A percentile compares a stretch with the other conserved stretches of the same genome.
Conservation (phyloP, 2,113 vertebrate genomes). For the Ochotona princeps region DNA sequence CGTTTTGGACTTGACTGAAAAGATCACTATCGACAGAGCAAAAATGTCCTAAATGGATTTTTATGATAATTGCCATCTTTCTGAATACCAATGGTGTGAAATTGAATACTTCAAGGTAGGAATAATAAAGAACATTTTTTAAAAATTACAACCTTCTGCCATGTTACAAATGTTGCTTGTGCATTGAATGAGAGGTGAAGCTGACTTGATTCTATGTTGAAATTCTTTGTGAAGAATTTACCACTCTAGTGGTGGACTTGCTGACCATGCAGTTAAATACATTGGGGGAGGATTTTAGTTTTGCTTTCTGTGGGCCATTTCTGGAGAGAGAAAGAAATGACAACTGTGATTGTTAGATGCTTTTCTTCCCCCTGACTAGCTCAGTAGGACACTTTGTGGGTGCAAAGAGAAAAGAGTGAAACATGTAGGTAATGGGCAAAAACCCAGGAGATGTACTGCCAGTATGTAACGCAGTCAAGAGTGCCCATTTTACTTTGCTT, state of each 20-base stretch:
- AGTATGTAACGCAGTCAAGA: not conserved
- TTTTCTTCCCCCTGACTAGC: not conserved
- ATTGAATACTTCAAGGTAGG: slow-evolving; percentile 26
- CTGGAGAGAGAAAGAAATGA: not conserved
- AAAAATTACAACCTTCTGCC: not conserved
- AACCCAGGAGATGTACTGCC: not conserved
- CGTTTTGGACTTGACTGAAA: slow-evolving; percentile 77
- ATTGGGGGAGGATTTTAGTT: not conserved
- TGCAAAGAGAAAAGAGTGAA: not conserved
- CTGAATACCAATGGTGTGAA: not conserved
- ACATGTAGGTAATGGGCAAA: not conserved
- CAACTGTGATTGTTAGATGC: not conserved
- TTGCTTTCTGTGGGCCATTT: not conserved
- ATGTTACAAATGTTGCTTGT: not conserved
- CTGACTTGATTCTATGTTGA: not conserved
- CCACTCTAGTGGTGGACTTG: not conserved
- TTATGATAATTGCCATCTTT: slow-evolving; percentile 64
- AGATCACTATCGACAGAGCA: slow-evolving; percentile 76
- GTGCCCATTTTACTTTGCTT: not conserved
- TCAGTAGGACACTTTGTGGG: not conserved
- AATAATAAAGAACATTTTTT: not conserved
- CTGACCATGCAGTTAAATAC: not conserved
- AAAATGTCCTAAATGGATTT: slow-evolving; percentile 82
- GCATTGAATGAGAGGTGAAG: not conserved
- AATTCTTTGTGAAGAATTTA: not conserved